Base-by-base conservation (phyloP, 1,140 invertebrate species). In the Augochlora pura region DNA sequence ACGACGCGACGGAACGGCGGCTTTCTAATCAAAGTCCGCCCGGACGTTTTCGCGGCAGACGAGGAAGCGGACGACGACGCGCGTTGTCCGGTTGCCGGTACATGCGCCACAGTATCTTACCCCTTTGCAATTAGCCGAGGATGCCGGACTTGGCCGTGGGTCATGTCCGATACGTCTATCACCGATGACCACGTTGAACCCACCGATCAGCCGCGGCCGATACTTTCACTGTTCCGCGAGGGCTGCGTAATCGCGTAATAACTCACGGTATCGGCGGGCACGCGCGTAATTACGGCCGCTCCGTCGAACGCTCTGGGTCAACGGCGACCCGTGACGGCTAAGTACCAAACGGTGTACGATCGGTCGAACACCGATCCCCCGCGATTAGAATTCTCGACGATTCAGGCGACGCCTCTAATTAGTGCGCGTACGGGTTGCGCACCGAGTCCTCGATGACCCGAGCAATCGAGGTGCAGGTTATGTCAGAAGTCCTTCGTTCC, bases 171-270 rank as follows among this genome's bases (percentile, higher is more conserved):
- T 25, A 14, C 67, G 67, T 69, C 27, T 10, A 54, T 69, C 67
- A 49, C 67, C 49, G 67, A 57, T 57, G 27, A 69, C 67, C 67
- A 27, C 49, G 49, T 27, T 69, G 67, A 69, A 69, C 67, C n/a
- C 14, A 38, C 49, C 67, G 49, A 69, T 57, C 27, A 21, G 10
- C 8, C 4, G 14, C 27, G 27, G n/a, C 64, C 12, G 64, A 66
- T 66, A 66, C 64, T 75, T 59, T 46, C 52, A 42, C 52, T 25
- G 63, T 32, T 67, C n/a, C 25, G 39, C 23, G 12, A 3, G 27
- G 25, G 39, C 46, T 42, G 67, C 54, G 60, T 54, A 32, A 64
- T 64, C 60, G 60, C n/a, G 46, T 42, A 16, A 59, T 23, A 32
- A 63, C 63, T 63, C 59, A 46, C 42, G 59, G 18, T 52, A 63